These are phyloP conservation scores for Alauda arvensis DNA, from an alignment of 2,797 vertebrate genomes.

Conservation along the genomic window DNA sequence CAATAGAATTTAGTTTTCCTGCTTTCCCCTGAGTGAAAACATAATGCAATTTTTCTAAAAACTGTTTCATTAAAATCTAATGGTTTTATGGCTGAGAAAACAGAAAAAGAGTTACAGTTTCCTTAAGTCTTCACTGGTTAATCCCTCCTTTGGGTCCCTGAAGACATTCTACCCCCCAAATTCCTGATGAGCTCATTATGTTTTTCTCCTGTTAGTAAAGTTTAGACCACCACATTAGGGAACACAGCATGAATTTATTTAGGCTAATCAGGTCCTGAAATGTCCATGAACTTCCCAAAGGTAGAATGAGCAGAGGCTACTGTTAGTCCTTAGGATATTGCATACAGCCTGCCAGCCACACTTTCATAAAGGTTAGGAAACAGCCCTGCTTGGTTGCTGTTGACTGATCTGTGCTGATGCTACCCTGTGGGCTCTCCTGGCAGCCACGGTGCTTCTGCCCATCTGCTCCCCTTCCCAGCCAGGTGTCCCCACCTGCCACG, in stretches of 20 bases:
- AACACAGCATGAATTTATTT: neutral
- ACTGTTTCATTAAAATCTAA: neutral
- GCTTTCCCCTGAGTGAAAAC: neutral
- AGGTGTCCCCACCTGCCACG: neutral
- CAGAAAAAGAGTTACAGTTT: neutral
- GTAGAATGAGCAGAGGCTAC: neutral
- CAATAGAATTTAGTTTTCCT: neutral
- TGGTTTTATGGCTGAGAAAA: neutral
- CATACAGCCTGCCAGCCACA: neutral
- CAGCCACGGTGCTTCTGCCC: fast-evolving
- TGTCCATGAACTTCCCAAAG: neutral
- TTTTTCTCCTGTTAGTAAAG: neutral
- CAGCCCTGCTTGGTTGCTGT: neutral
- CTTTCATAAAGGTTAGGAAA: neutral
- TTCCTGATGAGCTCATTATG: neutral
- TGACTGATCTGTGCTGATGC: neutral
- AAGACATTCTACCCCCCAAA: neutral
- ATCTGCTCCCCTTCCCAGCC: neutral
- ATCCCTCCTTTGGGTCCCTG: neutral
- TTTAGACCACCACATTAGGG: neutral
- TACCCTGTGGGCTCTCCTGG: neutral
- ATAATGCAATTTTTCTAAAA: neutral
- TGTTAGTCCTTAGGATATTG: neutral
- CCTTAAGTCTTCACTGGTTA: neutral
- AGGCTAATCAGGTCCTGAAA: neutral